Evolutionary conservation across 2,797 vertebrate genomes (phyloP).

Genomic region (Lates japonicus): DNA sequence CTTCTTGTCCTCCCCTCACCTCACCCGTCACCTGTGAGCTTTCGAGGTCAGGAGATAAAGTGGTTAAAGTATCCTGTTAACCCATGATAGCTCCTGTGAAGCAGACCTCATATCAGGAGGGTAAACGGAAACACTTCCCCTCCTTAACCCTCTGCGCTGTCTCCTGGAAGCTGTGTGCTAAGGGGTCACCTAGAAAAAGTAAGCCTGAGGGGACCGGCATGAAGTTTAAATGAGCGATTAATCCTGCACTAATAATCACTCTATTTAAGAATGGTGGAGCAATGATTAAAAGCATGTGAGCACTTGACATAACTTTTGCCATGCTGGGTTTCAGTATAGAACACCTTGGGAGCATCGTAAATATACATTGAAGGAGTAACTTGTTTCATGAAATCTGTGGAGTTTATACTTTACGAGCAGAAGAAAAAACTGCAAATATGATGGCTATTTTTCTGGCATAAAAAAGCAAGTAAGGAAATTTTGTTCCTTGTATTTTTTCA

Average conservation of each 20-base stretch:
- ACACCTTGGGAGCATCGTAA: conserved; percentile 24
- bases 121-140: conserved; percentile 20
- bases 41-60: conserved; percentile 42
- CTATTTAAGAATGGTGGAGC: conserved; percentile 59
- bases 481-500: conserved; percentile 45
- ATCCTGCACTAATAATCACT: conserved; percentile 75
- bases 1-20: conserved; percentile 21
- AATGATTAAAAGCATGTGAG: conserved; percentile 65
- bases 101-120: conserved; percentile 47
- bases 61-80: conserved; percentile 44
- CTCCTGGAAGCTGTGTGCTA: conserved; percentile 42
- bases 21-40: conserved; percentile 53
- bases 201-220: conserved; percentile 57
- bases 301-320: conserved; percentile 11
- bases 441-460: conserved; percentile 15
- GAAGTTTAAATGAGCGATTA: conserved; percentile 78
- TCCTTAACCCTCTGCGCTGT: conserved; percentile 31
- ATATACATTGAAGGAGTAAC: conserved; percentile 20
- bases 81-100: conserved; percentile 64
- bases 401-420: background rate
- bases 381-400: conserved; percentile 1
- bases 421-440: conserved; percentile 28
- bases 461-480: conserved; percentile 43
- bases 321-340: conserved; percentile 28
- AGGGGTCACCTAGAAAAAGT: conserved; percentile 57